A percentile compares a stretch with the other conserved stretches of the same genome.
Evolutionary conservation across 2,888 invertebrate genomes (phyloP).

Genomic region (Rhogogaster chlorosoma): DNA sequence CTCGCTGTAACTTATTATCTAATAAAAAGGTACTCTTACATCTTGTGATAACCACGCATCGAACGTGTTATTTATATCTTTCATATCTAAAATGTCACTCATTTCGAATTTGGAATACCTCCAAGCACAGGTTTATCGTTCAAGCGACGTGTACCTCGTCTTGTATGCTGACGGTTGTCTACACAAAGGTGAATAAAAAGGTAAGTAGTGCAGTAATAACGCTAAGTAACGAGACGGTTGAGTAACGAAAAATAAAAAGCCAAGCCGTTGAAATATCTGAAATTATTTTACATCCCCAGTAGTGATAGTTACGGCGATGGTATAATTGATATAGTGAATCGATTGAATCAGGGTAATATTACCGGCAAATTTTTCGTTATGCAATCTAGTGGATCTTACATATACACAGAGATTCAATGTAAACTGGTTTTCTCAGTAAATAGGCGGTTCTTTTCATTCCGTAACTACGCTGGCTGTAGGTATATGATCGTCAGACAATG

Average conservation of each 20-base stretch:
- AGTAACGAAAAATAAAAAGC: not conserved
- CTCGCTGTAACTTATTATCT: conserved; percentile 74
- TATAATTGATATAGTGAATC: not conserved
- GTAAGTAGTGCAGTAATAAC: not conserved
- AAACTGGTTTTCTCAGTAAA: not conserved
- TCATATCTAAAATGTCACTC: not conserved
- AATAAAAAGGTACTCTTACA: conserved; percentile 73
- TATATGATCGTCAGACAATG: no score
- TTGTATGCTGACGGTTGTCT: not conserved
- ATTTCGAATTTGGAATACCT: not conserved
- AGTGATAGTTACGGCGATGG: not conserved
- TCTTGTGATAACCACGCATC: conserved; percentile 70
- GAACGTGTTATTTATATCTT: conserved; percentile 24
- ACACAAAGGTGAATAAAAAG: not conserved
- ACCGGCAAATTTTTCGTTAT: not conserved
- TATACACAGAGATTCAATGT: not conserved
- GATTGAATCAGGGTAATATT: not conserved
- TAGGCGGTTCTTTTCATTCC: no score
- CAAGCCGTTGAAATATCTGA: not conserved
- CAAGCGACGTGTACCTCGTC: not conserved
- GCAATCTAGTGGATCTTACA: not conserved
- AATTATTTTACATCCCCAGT: not conserved
- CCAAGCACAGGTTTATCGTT: not conserved
- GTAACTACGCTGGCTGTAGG: no score
- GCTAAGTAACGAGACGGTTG: not conserved